Base-by-base conservation (phyloP, 1,140 invertebrate species). In the Cepaea nemoralis region DNA sequence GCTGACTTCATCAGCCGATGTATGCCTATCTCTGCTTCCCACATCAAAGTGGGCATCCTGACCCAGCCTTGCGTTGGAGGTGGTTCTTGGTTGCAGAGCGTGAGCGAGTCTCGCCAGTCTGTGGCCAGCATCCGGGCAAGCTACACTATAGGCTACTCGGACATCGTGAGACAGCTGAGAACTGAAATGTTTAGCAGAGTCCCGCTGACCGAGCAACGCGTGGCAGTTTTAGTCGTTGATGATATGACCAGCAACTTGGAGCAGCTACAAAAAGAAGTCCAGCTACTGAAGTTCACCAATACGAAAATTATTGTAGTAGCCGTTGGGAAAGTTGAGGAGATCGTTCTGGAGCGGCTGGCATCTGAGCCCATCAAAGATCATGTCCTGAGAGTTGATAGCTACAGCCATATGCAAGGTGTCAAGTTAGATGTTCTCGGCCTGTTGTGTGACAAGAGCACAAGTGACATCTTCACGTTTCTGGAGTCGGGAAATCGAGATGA, bases 61-160 rank as follows among this genome's bases (percentile, higher is more conserved):
- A 80, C 78, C 45, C 78, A 80, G 40, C 69, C 78, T 1, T 80
- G 78, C 73, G 42, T 80, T 12, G 31, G 67, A 55, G 78, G 69
- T 19, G n/a, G 16, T 1, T 16, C 31, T 27, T 24, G 37, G 5
- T 37, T 79, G 12, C n/a, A 67, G 33, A 22, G 3, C 39, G 19
- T 67, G 12, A n/a, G 3, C 14, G 10, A 31, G 0, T 79, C 69
- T 39, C 14, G 45, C n/a, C 0, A 35, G 22, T 8, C 77, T 55
- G 33, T 79, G 19, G n/a, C 8, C 2, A 24, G 45, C 8, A 79
- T 67, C 8, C 24, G 48, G 12, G 19, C 0, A 27, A 69, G 48
- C 24, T 45, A 79, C 40, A 37, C 5, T 24, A 31, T 79, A 31
- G 40, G 12, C 3, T 79, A 42, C 14, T 0, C 77, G 22, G 6